Conservation (phyloP, 2,113 vertebrate species). For the Symphodus melops region DNA sequence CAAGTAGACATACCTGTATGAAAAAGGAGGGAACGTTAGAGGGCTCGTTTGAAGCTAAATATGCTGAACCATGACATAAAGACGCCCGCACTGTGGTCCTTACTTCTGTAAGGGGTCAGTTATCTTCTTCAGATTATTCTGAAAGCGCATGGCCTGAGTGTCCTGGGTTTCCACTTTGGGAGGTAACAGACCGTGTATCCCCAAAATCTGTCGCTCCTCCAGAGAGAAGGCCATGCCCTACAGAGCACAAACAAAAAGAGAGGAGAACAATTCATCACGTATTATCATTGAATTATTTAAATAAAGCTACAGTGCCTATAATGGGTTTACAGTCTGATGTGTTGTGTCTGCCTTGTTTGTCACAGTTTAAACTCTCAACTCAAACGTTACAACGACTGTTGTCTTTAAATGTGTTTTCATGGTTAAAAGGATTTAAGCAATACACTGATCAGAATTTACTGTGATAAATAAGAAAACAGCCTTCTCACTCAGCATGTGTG, state of each 20-base stretch:
- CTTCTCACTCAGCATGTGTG: no score
- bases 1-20: conserved; percentile 92
- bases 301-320: no score
- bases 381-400: no score
- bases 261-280: not conserved
- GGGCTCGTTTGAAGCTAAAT: not conserved
- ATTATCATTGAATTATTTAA: not conserved
- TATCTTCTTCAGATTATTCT: conserved; percentile 93
- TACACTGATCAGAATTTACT: no score
- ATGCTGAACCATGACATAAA: not conserved
- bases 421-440: no score
- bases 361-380: no score
- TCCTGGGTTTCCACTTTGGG: conserved; percentile 97
- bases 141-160: conserved; percentile 94
- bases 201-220: conserved; percentile 92
- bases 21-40: not conserved
- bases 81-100: conserved; percentile 34
- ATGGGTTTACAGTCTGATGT: no score
- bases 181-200: conserved; percentile 94
- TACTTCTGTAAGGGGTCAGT: conserved; percentile 93
- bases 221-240: conserved; percentile 98
- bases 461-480: no score
- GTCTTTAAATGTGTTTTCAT: no score
- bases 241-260: conserved; percentile 13
- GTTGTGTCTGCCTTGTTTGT: no score